Evolutionary conservation across 2,113 vertebrate genomes (phyloP).

Genomic region (Jaculus jaculus): DNA sequence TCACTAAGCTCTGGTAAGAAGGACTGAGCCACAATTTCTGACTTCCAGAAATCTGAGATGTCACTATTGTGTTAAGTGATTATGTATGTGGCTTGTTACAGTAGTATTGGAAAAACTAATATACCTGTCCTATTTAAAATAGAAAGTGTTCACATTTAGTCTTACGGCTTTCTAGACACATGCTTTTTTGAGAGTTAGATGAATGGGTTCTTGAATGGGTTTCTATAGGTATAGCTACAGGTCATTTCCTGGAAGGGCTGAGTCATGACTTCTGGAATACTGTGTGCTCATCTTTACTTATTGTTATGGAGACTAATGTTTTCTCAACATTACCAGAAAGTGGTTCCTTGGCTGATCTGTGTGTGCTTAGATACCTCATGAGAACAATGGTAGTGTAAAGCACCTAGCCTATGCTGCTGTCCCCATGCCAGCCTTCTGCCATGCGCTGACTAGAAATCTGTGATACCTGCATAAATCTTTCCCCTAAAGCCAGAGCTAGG

Average conservation of each 20-base stretch:
- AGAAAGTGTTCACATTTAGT: neutral
- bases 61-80: neutral
- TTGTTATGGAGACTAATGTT: accelerated
- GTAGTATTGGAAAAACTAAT: neutral
- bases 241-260: neutral
- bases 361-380: neutral
- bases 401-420: accelerated
- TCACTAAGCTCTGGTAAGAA: neutral
- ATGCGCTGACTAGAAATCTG: neutral
- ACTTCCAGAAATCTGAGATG: neutral
- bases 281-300: neutral
- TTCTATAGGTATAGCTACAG: neutral
- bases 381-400: neutral
- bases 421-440: neutral
- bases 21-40: neutral
- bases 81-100: neutral
- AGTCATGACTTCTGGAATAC: neutral
- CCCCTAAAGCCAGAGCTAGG: no score
- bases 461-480: neutral
- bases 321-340: neutral
- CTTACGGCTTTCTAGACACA: neutral
- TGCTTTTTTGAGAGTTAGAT: neutral
- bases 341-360: neutral
- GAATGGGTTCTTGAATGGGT: neutral
- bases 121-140: neutral